These are phyloP conservation scores for Siniperca scherzeri DNA, from an alignment of 2,797 vertebrate species.

Conservation along the genomic window DNA sequence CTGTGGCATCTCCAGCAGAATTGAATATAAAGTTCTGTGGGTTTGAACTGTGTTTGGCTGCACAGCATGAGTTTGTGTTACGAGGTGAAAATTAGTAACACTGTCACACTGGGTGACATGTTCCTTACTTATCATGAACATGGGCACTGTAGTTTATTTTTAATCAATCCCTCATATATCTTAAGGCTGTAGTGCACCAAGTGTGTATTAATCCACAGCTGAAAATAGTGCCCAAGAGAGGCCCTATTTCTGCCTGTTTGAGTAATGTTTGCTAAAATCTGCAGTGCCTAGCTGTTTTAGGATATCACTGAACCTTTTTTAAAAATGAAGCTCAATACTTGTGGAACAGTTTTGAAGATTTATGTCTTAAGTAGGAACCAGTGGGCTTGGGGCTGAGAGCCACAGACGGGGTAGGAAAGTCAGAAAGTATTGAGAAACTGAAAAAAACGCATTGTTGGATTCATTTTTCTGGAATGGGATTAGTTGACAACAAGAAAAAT, in stretches of 20 bases:
- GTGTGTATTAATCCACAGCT: neutral
- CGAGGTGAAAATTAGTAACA: neutral
- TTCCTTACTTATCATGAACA: too few species aligned
- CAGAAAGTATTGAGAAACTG: too few species aligned
- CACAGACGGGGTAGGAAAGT: neutral
- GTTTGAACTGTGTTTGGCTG: neutral
- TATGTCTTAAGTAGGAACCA: neutral
- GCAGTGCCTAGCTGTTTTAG: neutral
- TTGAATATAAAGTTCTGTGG: too few species aligned
- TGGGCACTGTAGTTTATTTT: neutral
- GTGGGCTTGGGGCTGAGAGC: neutral
- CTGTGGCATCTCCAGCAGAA: too few species aligned
- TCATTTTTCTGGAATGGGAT: neutral
- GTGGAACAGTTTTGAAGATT: too few species aligned
- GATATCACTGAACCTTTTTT: neutral
- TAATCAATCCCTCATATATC: neutral
- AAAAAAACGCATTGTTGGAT: too few species aligned
- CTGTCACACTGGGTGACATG: neutral
- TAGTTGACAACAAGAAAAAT: neutral
- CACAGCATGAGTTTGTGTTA: neutral
- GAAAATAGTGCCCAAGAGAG: neutral
- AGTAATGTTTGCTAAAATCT: neutral
- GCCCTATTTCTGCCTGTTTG: too few species aligned
- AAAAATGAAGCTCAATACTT: neutral
- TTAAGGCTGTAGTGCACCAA: neutral